A percentile compares a stretch with the other conserved stretches of the same genome.
phyloP scores from a whole-genome alignment of 2,113 vertebrate genomes.

The Ochotona curzoniae region DNA sequence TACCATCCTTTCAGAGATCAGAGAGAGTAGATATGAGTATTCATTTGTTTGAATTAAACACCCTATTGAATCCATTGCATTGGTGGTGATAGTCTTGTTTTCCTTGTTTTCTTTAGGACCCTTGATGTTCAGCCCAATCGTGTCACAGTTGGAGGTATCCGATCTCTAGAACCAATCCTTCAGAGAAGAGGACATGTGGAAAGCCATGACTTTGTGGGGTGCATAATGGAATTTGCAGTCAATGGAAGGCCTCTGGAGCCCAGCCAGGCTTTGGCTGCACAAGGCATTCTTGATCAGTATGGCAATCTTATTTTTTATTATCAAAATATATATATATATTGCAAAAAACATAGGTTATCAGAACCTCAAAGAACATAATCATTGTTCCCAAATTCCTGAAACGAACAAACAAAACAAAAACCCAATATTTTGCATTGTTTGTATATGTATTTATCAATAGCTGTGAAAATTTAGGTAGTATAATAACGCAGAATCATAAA shows the following conservation, averaged over 20 bases:
- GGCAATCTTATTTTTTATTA: constrained; percentile 71
- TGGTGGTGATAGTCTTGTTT: not conserved
- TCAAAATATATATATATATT: too few relatives aligned
- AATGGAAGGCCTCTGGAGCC: constrained; percentile 98
- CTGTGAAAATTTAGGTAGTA: not conserved
- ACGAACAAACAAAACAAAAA: not conserved
- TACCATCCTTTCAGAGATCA: not conserved
- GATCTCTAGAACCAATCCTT: constrained; percentile 92
- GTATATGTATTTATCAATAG: not conserved
- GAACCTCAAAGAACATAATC: not conserved
- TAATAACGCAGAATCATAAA: not conserved
- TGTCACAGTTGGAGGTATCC: constrained; percentile 95
- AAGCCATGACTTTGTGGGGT: constrained; percentile 98
- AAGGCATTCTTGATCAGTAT: constrained; percentile 96
- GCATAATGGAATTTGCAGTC: constrained; percentile 99
- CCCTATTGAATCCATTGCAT: not conserved
- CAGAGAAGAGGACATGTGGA: constrained; percentile 95
- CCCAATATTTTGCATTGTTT: not conserved
- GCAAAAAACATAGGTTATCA: not conserved
- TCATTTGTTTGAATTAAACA: not conserved
- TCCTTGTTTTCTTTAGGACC: constrained; percentile 88
- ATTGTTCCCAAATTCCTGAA: not conserved
- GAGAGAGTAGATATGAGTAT: not conserved
- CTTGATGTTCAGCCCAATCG: constrained; percentile 97
- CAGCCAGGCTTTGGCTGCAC: constrained; percentile 94